Evolutionary conservation across 2,888 invertebrate genomes (phyloP).

Genomic region (Lepidocyrtinus sp.): DNA sequence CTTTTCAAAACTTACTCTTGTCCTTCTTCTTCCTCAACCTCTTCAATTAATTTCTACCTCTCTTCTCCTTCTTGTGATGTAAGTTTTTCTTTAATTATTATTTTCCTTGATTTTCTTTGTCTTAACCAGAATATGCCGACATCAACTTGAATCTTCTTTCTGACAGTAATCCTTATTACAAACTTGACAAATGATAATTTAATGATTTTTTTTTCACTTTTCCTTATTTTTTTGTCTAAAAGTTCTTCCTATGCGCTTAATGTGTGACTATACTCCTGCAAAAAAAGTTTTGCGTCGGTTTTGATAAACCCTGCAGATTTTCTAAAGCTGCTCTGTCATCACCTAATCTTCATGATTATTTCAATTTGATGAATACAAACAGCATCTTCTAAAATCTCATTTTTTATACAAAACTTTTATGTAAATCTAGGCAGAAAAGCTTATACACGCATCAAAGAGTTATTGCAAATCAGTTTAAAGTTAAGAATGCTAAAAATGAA

Average conservation of each 20-base stretch:
- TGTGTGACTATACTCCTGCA: no score
- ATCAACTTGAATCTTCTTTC: background rate
- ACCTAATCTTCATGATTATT: background rate
- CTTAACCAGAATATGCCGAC: background rate
- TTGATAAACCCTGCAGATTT: background rate
- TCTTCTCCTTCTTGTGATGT: slow-evolving; percentile 60
- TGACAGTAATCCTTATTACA: background rate
- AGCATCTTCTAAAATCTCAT: background rate
- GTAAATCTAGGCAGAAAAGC: background rate
- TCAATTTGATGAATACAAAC: background rate
- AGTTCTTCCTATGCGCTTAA: background rate
- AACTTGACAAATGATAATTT: background rate
- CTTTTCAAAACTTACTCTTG: slow-evolving; percentile 57
- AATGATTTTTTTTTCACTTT: no score
- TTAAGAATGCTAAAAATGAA: background rate
- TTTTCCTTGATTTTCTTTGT: slow-evolving; percentile 14
- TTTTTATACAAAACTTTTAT: background rate
- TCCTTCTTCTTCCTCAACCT: slow-evolving; percentile 42
- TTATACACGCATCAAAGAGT: background rate
- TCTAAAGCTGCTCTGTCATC: background rate
- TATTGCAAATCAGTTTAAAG: background rate
- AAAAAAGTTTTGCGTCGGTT: no score
- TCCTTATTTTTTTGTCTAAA: background rate
- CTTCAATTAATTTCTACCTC: background rate
- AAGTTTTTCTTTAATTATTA: slow-evolving; percentile 47